Percentiles rank a stretch among this genome's conserved stretches.
phyloP scores from a whole-genome alignment of 2,797 vertebrate genomes.

The Buphagus erythrorhynchus region DNA sequence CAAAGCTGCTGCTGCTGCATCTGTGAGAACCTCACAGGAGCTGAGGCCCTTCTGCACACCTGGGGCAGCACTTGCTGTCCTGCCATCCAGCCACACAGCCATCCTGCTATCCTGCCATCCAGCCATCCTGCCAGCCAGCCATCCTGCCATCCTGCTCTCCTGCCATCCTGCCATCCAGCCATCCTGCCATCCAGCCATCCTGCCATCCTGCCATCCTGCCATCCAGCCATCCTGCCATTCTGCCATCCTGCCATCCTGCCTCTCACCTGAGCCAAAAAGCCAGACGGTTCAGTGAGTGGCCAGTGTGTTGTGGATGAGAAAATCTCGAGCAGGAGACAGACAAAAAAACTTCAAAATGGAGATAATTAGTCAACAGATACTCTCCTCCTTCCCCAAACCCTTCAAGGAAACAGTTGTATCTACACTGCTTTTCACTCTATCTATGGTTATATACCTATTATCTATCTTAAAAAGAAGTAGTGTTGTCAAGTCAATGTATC shows the following conservation, averaged over 20 bases:
- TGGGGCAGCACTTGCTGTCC: not conserved
- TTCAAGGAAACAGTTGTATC: too few relatives aligned
- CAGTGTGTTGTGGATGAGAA: not conserved
- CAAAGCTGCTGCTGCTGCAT: not conserved
- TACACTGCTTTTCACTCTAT: not conserved
- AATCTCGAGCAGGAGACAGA: not conserved
- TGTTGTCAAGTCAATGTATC: not conserved
- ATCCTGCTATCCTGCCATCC: not conserved
- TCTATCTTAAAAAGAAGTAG: not conserved
- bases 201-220: not conserved
- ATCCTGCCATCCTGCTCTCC: not conserved
- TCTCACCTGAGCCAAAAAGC: not conserved
- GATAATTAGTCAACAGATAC: not conserved
- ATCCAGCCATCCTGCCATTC: too few relatives aligned
- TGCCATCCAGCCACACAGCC: not conserved
- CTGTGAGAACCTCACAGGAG: not conserved
- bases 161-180: not conserved
- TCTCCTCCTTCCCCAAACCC: not conserved
- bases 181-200: not conserved
- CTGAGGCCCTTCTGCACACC: not conserved
- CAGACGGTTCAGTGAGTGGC: not conserved
- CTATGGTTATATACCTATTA: not conserved
- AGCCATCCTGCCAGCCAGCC: not conserved
- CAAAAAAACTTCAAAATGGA: not conserved
- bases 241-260: accelerated